These are phyloP conservation scores for Laticauda colubrina DNA, from an alignment of 2,113 vertebrate genomes.

Conservation along the genomic window DNA sequence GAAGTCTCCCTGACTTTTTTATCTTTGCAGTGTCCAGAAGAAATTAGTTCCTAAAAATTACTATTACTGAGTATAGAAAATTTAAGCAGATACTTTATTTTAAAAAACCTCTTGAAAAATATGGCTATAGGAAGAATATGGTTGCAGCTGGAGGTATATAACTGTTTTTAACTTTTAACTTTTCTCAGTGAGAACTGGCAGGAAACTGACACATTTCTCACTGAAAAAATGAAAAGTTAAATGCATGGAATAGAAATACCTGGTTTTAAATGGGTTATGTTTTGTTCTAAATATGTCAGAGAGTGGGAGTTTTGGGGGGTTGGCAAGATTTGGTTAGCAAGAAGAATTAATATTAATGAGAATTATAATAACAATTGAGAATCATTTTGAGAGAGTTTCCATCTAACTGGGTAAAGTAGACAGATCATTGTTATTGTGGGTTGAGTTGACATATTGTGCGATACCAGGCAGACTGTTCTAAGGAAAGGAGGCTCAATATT, in stretches of 20 bases:
- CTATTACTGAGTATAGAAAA: not conserved
- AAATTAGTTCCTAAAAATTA: not conserved
- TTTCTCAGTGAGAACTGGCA: not conserved
- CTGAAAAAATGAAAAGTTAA: not conserved
- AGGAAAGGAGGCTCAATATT: not conserved
- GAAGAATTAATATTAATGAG: not conserved
- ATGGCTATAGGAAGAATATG: not conserved
- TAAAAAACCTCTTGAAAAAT: not conserved
- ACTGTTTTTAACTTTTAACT: not conserved
- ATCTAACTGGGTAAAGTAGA: not conserved
- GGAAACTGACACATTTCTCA: not conserved
- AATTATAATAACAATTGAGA: not conserved
- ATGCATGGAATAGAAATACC: not conserved
- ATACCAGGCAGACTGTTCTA: not conserved
- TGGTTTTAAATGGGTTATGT: not conserved
- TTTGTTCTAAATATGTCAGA: not conserved
- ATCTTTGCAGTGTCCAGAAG: not conserved
- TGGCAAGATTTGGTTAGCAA: not conserved
- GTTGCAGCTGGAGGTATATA: not conserved
- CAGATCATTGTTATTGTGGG: not conserved
- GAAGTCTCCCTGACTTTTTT: slow-evolving; percentile 19
- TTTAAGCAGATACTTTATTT: not conserved
- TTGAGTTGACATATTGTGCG: not conserved
- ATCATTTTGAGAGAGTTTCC: not conserved
- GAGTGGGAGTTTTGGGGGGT: not conserved